Evolutionary conservation across 2,888 invertebrate genomes (phyloP).

Genomic region (Linnaemya tessellans): DNA sequence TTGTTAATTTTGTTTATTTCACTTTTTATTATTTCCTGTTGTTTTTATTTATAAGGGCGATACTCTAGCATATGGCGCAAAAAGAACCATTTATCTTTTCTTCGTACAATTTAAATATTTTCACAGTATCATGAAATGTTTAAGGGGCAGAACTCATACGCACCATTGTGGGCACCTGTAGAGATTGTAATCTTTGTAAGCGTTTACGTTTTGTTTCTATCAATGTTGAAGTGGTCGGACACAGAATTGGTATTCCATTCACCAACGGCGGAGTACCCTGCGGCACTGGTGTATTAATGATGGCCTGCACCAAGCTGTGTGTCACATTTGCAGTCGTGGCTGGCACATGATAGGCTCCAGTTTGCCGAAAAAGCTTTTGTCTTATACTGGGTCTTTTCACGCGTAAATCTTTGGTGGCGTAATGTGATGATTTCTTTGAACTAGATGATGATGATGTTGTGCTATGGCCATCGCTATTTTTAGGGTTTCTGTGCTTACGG

Average conservation of each 20-base stretch:
- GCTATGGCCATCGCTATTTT: conserved; percentile 45
- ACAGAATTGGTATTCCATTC: neutral
- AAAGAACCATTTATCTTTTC: neutral
- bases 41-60: neutral
- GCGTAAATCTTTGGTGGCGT: conserved; percentile 74
- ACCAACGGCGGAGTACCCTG: conserved; percentile 33
- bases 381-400: conserved; percentile 78
- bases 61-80: neutral
- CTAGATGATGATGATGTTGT: conserved; percentile 50
- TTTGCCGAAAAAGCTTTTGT: conserved; percentile 79
- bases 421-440: conserved; percentile 71
- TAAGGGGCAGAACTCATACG: conserved; percentile 73
- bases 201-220: conserved; percentile 66
- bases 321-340: conserved; percentile 57
- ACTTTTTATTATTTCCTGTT: conserved; percentile 46
- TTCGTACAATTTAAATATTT: neutral
- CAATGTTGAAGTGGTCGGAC: conserved; percentile 5
- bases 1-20: conserved; percentile 10
- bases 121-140: conserved; percentile 40
- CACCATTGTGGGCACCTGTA: conserved; percentile 68
- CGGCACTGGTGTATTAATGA: conserved; percentile 51
- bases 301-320: conserved; percentile 52
- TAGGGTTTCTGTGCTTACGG: conserved; percentile 71
- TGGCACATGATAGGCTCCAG: conserved; percentile 65
- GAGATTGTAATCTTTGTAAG: conserved; percentile 67